These are phyloP conservation scores for Sarcophaga subvicina DNA, from an alignment of 2,888 invertebrate genomes.

Conservation along the genomic window DNA sequence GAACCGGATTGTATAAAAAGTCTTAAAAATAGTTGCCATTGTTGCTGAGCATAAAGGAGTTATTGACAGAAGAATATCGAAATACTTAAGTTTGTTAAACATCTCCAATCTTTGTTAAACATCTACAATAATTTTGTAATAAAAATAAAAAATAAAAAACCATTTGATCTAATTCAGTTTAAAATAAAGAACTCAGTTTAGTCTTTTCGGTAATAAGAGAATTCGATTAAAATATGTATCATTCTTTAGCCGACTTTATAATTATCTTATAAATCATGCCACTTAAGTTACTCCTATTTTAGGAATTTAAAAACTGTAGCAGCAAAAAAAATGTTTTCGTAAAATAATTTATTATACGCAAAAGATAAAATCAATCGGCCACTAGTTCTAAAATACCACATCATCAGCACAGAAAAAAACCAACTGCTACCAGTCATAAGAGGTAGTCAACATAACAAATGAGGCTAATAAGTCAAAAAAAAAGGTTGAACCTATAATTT, in stretches of 20 bases:
- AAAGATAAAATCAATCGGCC: conserved; percentile 11
- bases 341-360: conserved; percentile 5
- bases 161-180: too few relatives aligned
- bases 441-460: conserved; percentile 72
- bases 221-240: too few relatives aligned
- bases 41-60: too few relatives aligned
- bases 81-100: too few relatives aligned
- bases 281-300: conserved; percentile 48
- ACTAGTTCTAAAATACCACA: neutral
- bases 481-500: conserved; percentile 79
- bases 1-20: too few relatives aligned
- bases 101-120: too few relatives aligned
- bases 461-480: conserved; percentile 78
- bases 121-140: too few relatives aligned
- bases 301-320: conserved; percentile 1
- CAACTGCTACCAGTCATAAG: conserved; percentile 65
- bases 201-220: too few relatives aligned
- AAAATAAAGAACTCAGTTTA: too few relatives aligned
- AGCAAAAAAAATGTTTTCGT: conserved; percentile 11
- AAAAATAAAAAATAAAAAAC: too few relatives aligned
- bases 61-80: too few relatives aligned
- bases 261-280: conserved; percentile 62
- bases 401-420: neutral
- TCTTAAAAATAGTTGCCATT: too few relatives aligned
- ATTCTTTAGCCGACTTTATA: neutral